Base-by-base conservation (phyloP, 2,888 invertebrate species). In the Eustalomyia histrio region DNA sequence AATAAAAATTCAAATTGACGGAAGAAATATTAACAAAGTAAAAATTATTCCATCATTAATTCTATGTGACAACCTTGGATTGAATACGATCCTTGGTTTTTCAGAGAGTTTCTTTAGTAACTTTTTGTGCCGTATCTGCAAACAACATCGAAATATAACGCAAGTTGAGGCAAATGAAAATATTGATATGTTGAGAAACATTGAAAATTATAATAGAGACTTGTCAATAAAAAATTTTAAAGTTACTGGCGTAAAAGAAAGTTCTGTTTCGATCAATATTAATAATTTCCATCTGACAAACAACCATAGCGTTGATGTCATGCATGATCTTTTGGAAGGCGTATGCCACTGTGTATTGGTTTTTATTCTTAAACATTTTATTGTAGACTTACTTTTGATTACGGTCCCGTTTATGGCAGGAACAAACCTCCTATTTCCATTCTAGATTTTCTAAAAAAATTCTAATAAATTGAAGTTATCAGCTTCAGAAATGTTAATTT, bases 71-170 rank as follows among this genome's bases (percentile, higher is more conserved):
- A 76, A 76, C 16, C 39, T 71, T n/a, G 76, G 71, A 0, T 39
- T 76, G 14, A 64, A 76, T 71, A 64, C 21, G 33, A 76, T 76
- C 17, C 50, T 75, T 12, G 67, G 53, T 1, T 75, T 67, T 47
- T 43, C 73, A 7, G 73, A 73, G 35, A 73, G 64, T 33, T 67
- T 75, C 33, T 52, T 39, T 10, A 67, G 75, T n/a, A 67, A 61
- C 14, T 68, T 67, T 58, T 67, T 29, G 52, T 68, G 75, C 17
- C 75, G 75, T n/a, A 16, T 76, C n/a, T n/a, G n/a, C n/a, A n/a
- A n/a, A n/a, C n/a, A n/a, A n/a, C n/a, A n/a, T n/a, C n/a, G n/a
- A n/a, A n/a, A n/a, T n/a, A n/a, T n/a, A n/a, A n/a, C n/a, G n/a
- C n/a, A n/a, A n/a, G n/a, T n/a, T n/a, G n/a, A n/a, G n/a, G n/a